Conservation (phyloP, 2,113 vertebrate genomes). For the Uria aalge region DNA sequence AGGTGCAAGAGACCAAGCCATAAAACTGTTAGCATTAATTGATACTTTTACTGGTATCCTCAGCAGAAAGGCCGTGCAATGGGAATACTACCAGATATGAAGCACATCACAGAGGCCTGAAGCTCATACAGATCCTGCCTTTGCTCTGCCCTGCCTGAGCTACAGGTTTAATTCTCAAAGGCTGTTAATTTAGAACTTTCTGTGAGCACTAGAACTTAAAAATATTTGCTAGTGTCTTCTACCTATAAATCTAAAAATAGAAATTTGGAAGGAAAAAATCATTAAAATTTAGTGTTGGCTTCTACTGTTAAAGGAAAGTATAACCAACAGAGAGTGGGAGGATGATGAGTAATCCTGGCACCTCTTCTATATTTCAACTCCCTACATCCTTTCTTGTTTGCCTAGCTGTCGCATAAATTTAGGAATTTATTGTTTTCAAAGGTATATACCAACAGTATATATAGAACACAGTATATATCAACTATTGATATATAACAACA, state of each 20-base stretch:
- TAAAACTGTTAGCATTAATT: neutral
- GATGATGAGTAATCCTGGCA: slow-evolving; percentile 36
- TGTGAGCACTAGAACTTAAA: neutral
- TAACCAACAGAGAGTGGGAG: neutral
- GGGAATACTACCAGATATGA: neutral
- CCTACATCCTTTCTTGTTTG: neutral
- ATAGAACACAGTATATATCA: neutral
- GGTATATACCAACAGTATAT: neutral
- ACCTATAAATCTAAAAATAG: slow-evolving; percentile 8
- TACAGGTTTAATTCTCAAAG: neutral
- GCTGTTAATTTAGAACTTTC: neutral
- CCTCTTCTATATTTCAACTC: slow-evolving; percentile 12
- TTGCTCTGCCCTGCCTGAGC: neutral
- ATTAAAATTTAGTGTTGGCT: neutral
- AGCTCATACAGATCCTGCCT: neutral
- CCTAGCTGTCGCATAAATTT: neutral
- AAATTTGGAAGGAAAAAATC: neutral
- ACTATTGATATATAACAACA: neutral
- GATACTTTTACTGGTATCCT: neutral
- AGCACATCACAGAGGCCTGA: neutral
- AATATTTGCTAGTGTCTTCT: neutral
- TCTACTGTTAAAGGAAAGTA: neutral
- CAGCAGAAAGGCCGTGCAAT: neutral
- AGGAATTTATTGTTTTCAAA: slow-evolving; percentile 37
- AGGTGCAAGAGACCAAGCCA: neutral